A percentile compares a stretch with the other conserved stretches of the same genome.
These are phyloP conservation scores for Thera britannica DNA, from an alignment of 2,888 invertebrate genomes.

Conservation along the genomic window DNA sequence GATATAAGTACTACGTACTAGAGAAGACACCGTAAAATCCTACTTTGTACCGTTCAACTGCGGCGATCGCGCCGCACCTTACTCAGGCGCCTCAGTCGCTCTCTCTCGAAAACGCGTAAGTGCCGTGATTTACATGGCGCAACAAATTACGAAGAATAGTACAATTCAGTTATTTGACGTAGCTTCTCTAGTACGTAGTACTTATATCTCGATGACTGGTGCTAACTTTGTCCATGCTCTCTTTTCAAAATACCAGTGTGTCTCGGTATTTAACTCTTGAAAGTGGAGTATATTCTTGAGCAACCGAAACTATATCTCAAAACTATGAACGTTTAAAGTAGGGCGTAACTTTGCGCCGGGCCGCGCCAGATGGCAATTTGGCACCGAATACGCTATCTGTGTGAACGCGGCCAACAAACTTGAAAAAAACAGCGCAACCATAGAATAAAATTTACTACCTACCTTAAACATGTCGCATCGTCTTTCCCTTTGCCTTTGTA, in stretches of 20 bases:
- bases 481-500: conserved; percentile 21
- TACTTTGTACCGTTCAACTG: too few species aligned
- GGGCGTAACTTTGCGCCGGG: background rate
- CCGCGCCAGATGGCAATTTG: conserved; percentile 2
- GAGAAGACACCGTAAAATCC: too few species aligned
- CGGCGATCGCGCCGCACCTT: too few species aligned
- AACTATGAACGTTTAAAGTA: conserved; percentile 4
- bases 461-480: conserved; percentile 30
- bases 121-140: too few species aligned
- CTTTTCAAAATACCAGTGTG: background rate
- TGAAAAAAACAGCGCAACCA: conserved; percentile 19
- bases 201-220: too few species aligned
- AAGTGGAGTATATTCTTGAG: background rate
- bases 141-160: too few species aligned
- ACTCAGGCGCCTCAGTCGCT: too few species aligned
- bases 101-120: too few species aligned
- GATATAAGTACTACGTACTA: too few species aligned
- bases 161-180: too few species aligned
- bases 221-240: background rate
- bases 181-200: too few species aligned
- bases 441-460: too few species aligned
- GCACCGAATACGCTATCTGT: background rate
- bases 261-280: background rate
- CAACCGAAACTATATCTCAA: background rate
- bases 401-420: background rate